A percentile compares a stretch with the other conserved stretches of the same genome.
Conservation (phyloP, 2,888 invertebrate genomes). For the Cheilosia soror region DNA sequence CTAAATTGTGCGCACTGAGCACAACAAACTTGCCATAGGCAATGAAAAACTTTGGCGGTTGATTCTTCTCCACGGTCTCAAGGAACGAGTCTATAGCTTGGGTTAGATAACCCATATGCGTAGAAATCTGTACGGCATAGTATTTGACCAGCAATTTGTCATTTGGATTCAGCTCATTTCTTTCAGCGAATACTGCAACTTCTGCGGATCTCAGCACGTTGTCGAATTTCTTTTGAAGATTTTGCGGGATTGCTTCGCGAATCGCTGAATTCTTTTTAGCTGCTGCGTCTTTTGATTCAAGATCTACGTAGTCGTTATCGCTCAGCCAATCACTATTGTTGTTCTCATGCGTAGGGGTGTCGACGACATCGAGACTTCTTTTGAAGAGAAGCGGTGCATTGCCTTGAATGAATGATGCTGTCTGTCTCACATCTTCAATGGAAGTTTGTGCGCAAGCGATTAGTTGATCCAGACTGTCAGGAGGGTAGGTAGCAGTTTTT, state of each 20-base stretch:
- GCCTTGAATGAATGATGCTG: slow-evolving; percentile 95
- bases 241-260: slow-evolving; percentile 88
- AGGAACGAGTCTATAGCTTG: slow-evolving; percentile 97
- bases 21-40: slow-evolving; percentile 98
- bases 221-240: slow-evolving; percentile 90
- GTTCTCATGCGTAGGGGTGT: slow-evolving; percentile 76
- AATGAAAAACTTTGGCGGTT: slow-evolving; percentile 96
- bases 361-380: slow-evolving; percentile 82
- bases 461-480: slow-evolving; percentile 94
- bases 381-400: slow-evolving; percentile 92
- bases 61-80: slow-evolving; percentile 95
- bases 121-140: slow-evolving; percentile 94
- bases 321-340: slow-evolving; percentile 87
- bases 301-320: slow-evolving; percentile 95
- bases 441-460: slow-evolving; percentile 94
- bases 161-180: slow-evolving; percentile 86
- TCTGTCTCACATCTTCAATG: slow-evolving; percentile 94
- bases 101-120: slow-evolving; percentile 92
- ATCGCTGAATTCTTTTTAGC: slow-evolving; percentile 90
- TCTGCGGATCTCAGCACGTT: slow-evolving; percentile 90
- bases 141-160: slow-evolving; percentile 93
- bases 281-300: slow-evolving; percentile 90
- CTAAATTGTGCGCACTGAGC: slow-evolving; percentile 95
- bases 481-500: slow-evolving; percentile 84
- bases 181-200: slow-evolving; percentile 83